These are phyloP conservation scores for Cheiracanthium punctorium DNA, from an alignment of 2,888 invertebrate species.

Conservation along the genomic window DNA sequence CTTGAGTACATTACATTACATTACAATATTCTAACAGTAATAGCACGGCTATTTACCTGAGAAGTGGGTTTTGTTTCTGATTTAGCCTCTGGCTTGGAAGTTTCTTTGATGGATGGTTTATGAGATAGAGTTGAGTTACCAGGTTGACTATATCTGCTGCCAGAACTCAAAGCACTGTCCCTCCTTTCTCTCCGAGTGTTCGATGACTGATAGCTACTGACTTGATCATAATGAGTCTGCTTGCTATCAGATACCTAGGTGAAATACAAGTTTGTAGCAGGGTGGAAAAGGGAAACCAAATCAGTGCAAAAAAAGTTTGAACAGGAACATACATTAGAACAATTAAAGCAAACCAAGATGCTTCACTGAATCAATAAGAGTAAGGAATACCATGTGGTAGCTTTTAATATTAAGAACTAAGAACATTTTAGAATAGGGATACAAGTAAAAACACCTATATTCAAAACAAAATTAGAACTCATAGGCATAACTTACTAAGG, in stretches of 20 bases:
- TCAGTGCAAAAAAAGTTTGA: background rate
- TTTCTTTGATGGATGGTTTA: slow-evolving; percentile 35
- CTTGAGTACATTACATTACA: too few relatives aligned
- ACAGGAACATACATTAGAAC: background rate
- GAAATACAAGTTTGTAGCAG: too few relatives aligned
- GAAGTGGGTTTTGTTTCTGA: slow-evolving; percentile 33
- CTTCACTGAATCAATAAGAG: too few relatives aligned
- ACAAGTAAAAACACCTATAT: too few relatives aligned
- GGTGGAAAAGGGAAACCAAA: background rate
- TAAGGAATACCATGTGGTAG: too few relatives aligned
- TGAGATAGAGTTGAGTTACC: slow-evolving; percentile 35
- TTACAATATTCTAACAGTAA: too few relatives aligned
- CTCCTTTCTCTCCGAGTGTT: slow-evolving; percentile 39
- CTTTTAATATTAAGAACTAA: too few relatives aligned
- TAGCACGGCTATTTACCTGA: slow-evolving; percentile 38
- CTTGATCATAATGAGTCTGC: slow-evolving; percentile 27
- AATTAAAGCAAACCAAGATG: background rate
- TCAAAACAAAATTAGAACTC: too few relatives aligned
- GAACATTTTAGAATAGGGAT: too few relatives aligned
- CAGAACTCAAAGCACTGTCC: slow-evolving; percentile 63
- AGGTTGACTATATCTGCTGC: slow-evolving; percentile 47
- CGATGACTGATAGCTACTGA: slow-evolving; percentile 21
- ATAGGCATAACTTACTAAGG: too few relatives aligned
- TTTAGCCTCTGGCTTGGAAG: slow-evolving; percentile 37
- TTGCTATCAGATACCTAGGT: slow-evolving; percentile 40